Evolutionary conservation across 1,140 invertebrate species (phyloP), one percentile per base, ranked within the genome.

Genomic region (Scaptomyza hsui): DNA sequence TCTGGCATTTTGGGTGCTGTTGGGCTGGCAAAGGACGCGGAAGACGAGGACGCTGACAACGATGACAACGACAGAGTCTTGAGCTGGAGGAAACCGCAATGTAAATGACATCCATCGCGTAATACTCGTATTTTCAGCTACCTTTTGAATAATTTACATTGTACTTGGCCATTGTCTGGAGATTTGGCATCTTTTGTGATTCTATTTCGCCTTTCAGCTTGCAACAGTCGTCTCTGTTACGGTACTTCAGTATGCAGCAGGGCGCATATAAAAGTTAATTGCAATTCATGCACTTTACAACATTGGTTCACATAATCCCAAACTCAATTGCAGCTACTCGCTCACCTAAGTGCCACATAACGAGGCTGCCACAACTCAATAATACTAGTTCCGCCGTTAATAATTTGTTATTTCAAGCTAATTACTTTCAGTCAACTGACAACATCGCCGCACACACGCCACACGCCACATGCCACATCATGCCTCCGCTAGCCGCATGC

Each of bases 141-240:
- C 81, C 81, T 86, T 85, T 86, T 85, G 70, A 86, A 85, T 85
- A 86, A 85, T 85, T 86, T 86, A 86, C 73, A 86, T 81, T 85
- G 68, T 71, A 51, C 60, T 81, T 45, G 59, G 65, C 55, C 55
- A 80, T 86, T 88, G 81, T 86, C 82, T 86, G 56, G 59, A 71
- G 81, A 86, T 68, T 77, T 81, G 70, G 77, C 65, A 68, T 68
- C 59, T 61, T 52, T 68, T 73, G 71, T 51, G 47, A 71, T 59
- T 64, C 39, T 48, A 65, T 67, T 71, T 44, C 32, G 53, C 19
- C 12, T 59, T 59, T 57, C 47, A 35, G 39, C 26, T 51, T 10
- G 48, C 29, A 16, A 32, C 42, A 29, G 47, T 29, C 42, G n/a
- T 26, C 24, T 12, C 45, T 35, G 19, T 61, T 29, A 10, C 32